These are phyloP conservation scores for Pelagia noctiluca DNA, from an alignment of 30 jellyfish, hydroid and myxozoan genomes.

Conservation along the genomic window DNA sequence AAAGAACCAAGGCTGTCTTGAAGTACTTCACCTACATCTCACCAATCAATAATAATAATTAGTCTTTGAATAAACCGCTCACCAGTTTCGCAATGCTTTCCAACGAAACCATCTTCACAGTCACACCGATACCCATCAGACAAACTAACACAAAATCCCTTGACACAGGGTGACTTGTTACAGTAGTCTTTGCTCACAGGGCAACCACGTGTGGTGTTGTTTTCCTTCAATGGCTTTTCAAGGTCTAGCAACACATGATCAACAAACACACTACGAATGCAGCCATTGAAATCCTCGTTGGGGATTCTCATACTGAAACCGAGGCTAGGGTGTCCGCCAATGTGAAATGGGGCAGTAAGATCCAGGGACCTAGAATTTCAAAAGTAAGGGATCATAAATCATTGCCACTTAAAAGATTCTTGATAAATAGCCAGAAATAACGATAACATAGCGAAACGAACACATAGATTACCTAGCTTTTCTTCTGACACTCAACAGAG, in stretches of 20 bases:
- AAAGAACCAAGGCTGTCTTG: no score
- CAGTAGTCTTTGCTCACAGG: constrained; percentile 72
- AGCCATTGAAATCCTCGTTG: constrained; percentile 80
- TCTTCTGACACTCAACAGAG: no score
- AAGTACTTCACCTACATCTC: no score
- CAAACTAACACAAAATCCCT: constrained; percentile 70
- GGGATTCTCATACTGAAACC: constrained; percentile 49
- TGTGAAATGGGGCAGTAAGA: constrained; percentile 85
- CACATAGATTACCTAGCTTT: no score
- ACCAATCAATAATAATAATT: no score
- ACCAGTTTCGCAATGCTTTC: constrained; percentile 86
- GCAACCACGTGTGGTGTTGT: constrained; percentile 57
- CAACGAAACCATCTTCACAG: constrained; percentile 79
- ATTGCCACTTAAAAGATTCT: no score
- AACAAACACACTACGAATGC: constrained; percentile 81
- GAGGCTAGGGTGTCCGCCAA: constrained; percentile 86
- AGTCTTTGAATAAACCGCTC: neutral
- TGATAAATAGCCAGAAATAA: no score
- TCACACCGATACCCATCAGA: constrained; percentile 69
- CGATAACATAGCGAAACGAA: no score
- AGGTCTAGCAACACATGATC: constrained; percentile 82
- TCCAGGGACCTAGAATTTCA: constrained; percentile 83
- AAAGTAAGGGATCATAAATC: neutral
- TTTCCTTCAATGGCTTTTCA: constrained; percentile 52
- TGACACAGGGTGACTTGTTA: constrained; percentile 64